Evolutionary conservation across 2,797 vertebrate genomes (phyloP).

Genomic region (Natrix natrix): DNA sequence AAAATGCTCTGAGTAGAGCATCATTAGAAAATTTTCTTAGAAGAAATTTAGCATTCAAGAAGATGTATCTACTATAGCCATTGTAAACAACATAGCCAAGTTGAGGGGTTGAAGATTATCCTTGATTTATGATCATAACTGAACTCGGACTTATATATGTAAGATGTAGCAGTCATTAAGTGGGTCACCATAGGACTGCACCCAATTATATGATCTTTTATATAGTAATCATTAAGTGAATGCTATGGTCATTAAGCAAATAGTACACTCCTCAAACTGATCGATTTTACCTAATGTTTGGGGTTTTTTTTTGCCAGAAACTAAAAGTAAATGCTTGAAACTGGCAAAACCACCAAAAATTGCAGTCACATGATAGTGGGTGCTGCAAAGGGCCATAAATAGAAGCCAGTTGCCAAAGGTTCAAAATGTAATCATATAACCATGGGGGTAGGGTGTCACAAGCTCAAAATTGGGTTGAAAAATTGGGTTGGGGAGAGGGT

Average conservation of each 20-base stretch:
- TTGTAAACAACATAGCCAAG: neutral
- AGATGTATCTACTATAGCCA: neutral
- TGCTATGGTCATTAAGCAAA: neutral
- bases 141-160: neutral
- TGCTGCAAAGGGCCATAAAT: neutral
- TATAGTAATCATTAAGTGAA: neutral
- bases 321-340: neutral
- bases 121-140: neutral
- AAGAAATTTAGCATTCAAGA: neutral
- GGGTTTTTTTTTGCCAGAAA: neutral
- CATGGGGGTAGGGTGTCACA: neutral
- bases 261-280: neutral
- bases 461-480: neutral
- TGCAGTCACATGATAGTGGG: neutral
- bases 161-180: neutral
- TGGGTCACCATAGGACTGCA: neutral
- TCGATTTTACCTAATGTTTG: neutral
- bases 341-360: neutral
- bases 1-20: neutral
- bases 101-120: neutral
- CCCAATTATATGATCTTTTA: neutral
- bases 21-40: neutral
- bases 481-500: neutral
- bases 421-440: neutral
- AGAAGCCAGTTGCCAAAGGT: neutral